phyloP scores from a whole-genome alignment of 1,140 invertebrate genomes.

The Heliothis virescens region DNA sequence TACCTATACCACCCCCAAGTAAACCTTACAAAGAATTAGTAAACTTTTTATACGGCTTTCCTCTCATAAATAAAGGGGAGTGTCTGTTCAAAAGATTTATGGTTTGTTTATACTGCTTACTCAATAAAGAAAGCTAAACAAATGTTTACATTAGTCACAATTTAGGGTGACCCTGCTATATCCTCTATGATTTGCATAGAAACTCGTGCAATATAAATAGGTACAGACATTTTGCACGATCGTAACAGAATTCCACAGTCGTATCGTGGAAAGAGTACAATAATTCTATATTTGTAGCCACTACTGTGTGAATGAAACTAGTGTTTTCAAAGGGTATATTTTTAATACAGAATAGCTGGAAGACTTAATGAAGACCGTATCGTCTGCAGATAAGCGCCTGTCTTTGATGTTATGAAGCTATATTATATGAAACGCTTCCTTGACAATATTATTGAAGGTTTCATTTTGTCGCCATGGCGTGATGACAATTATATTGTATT shows the following conservation, averaged over 20 bases:
- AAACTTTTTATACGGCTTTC: background rate
- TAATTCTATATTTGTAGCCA: background rate
- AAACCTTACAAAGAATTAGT: slow-evolving; percentile 12
- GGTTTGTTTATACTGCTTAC: background rate
- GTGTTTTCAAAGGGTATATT: background rate
- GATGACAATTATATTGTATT: background rate
- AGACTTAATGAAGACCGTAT: background rate
- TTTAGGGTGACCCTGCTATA: slow-evolving; percentile 1
- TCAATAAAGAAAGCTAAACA: slow-evolving; percentile 5
- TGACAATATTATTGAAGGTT: background rate
- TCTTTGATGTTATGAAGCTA: background rate
- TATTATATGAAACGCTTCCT: slow-evolving; percentile 1
- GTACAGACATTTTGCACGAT: background rate
- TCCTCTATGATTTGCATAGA: slow-evolving; percentile 25
- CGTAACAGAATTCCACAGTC: background rate
- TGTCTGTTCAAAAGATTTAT: slow-evolving; percentile 27
- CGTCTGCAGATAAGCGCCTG: background rate
- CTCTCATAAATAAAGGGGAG: slow-evolving; percentile 9
- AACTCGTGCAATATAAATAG: background rate
- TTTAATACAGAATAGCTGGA: background rate
- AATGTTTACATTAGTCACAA: slow-evolving; percentile 15
- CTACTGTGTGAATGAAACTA: background rate
- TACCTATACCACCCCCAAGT: background rate
- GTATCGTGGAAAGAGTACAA: slow-evolving; percentile 13
- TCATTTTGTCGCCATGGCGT: background rate